phyloP scores from a whole-genome alignment of 2,888 invertebrate species.

The Leucoma salicis region DNA sequence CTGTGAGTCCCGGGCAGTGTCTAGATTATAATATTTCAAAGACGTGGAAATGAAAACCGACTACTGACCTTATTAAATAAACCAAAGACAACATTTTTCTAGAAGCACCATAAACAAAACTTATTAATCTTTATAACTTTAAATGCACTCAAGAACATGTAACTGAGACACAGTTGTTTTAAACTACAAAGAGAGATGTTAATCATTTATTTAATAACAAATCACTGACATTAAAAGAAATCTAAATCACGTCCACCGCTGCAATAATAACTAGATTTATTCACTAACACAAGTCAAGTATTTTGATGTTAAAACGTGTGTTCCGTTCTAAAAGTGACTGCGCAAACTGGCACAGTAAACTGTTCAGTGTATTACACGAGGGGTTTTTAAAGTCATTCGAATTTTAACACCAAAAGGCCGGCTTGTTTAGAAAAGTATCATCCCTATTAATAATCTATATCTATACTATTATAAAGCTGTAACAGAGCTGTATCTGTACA shows the following conservation, averaged over 20 bases:
- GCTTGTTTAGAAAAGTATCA: too few relatives aligned
- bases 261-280: conserved; percentile 53
- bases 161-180: conserved; percentile 26
- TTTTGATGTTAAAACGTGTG: conserved; percentile 58
- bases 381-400: background rate
- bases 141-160: conserved; percentile 27
- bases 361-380: background rate
- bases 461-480: too few relatives aligned
- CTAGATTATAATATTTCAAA: too few relatives aligned
- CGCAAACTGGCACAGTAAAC: background rate
- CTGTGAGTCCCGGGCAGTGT: too few relatives aligned
- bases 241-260: conserved; percentile 50
- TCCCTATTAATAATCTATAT: too few relatives aligned
- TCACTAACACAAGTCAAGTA: conserved; percentile 23
- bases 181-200: conserved; percentile 38
- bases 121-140: conserved; percentile 10
- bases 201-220: conserved; percentile 47
- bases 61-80: too few relatives aligned
- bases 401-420: too few relatives aligned
- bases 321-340: background rate
- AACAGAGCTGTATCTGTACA: too few relatives aligned
- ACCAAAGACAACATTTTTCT: conserved; percentile 6
- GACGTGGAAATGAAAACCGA: too few relatives aligned
- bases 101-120: conserved; percentile 9
- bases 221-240: conserved; percentile 39